Base-by-base conservation (phyloP, 2,797 vertebrate genomes). In the Sebastes paucispinis region DNA sequence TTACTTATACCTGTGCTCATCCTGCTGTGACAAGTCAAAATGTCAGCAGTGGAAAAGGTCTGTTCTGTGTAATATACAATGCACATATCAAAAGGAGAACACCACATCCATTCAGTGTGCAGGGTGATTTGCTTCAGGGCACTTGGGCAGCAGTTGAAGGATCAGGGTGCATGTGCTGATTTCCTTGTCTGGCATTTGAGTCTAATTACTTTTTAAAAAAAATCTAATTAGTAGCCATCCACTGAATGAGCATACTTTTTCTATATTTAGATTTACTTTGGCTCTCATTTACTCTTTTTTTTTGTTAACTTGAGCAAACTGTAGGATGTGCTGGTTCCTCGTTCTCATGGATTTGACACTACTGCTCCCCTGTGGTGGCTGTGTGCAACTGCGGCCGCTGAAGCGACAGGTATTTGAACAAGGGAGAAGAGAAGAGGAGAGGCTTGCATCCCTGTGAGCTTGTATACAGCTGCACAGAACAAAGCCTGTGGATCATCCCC, bases 131-230 rank as follows among this genome's bases (percentile, higher is more conserved):
- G 80, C 88, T 86, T 72, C 54, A 73, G 80, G 86, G 87, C 68
- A 80, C 84, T 68, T 27, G 18, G 75, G 81, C 69, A 88, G 81
- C 3, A 54, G 64, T 27, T 80, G 50, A 83, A 73, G 69, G 75
- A 82, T 83, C 84, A 73, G 64, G 69, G 72, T 65, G 73, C 78
- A 68, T 82, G 66, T 58, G 62, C 34, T 72, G 58, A 73, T 78
- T 84, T 62, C 77, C 69, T 78, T 70, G 72, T 71, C 67, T 89
- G 82, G 81, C 74, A 84, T 90, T 89, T 89, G 62, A 81, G 80
- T 74, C 77, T 83, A 84, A 89, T 87, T 86, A 89, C 85, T 81
- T 89, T 81, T 89, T 82, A 84, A 84, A 88, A 60, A 84, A 80
- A 81, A 77, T 47, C 58, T 69, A 84, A 91, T 89, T 86, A 89